Percentiles rank a stretch among this genome's conserved stretches.
These are phyloP conservation scores for Protula sp. DNA, from an alignment of 2,888 invertebrate genomes.

Conservation along the genomic window DNA sequence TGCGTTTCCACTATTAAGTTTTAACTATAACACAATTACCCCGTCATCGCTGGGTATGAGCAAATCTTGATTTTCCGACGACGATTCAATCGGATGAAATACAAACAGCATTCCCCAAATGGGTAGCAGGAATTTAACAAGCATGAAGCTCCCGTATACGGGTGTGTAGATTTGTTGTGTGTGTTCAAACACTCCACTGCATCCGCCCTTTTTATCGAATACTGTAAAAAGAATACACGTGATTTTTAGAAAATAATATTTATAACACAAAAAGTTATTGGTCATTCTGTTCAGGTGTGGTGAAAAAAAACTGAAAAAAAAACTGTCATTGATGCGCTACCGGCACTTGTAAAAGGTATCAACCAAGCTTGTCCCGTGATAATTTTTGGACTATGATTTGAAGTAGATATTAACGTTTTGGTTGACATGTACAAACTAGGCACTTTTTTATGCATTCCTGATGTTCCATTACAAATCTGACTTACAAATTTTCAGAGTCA, in stretches of 20 bases:
- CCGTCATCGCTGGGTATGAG: no score
- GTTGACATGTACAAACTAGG: not conserved
- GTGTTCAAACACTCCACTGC: constrained; percentile 54
- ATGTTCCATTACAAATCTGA: constrained; percentile 2
- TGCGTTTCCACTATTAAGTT: no score
- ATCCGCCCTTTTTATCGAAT: constrained; percentile 43
- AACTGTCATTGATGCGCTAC: no score
- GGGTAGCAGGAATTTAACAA: constrained; percentile 48
- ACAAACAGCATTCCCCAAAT: constrained; percentile 53
- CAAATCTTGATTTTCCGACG: constrained; percentile 32
- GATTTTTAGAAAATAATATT: no score
- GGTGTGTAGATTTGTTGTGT: constrained; percentile 53
- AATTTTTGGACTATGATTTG: no score
- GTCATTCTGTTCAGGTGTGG: no score
- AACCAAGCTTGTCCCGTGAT: no score
- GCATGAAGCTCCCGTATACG: constrained; percentile 47
- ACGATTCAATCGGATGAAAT: constrained; percentile 43
- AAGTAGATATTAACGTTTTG: no score
- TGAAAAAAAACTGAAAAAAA: no score
- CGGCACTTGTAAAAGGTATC: no score
- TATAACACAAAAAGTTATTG: no score
- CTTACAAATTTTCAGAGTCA: constrained; percentile 45
- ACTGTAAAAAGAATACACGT: constrained; percentile 32
- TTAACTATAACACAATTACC: no score
- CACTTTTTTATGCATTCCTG: not conserved